Base-by-base conservation (phyloP, 2,888 invertebrate species). In the Amiota communis region DNA sequence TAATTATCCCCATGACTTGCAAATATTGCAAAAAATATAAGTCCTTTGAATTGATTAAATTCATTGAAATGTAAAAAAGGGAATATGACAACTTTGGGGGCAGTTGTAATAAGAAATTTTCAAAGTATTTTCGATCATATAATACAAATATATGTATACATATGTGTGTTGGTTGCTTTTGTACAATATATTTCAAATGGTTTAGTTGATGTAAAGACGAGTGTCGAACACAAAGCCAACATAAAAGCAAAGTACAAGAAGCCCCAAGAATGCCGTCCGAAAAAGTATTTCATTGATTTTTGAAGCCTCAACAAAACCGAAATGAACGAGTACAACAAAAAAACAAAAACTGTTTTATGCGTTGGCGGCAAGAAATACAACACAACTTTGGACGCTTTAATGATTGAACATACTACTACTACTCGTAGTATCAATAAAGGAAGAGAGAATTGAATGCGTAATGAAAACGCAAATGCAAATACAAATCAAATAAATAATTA, bases 251-350 rank as follows among this genome's bases (percentile, higher is more conserved):
- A 83, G 85, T 75, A 59, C 15, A 36, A 78, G 87, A 87, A 87
- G 84, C 88, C 87, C 70, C 79, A 87, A 72, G 77, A 87, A 73
- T 87, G 88, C 84, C 87, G 81, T 82, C 87, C 87, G 83, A 87
- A 87, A 65, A 88, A 87, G 87, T 87, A 87, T 86, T 87, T 86
- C 88, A 87, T 87, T 83, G 87, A 87, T 87, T 87, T 87, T 86
- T 75, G 87, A 87, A 87, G 85, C 87, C 87, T 82, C 79, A 78
- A 73, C 79, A 84, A 80, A 83, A 78, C 81, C 73, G 72, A 76
- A 36, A 36, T 6, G 36, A 4, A 36, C 36, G 6, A 36, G 8
- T 2, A 23, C 1, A 23, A 36, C 2, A 68, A 20, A 36, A 36
- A 36, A 36, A 68, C n/a, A 59, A 72, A 72, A 59, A 20, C 2